A percentile compares a stretch with the other conserved stretches of the same genome.
phyloP scores from a whole-genome alignment of 2,113 vertebrate genomes.

The Pseudorhombus dupliciocellatus region DNA sequence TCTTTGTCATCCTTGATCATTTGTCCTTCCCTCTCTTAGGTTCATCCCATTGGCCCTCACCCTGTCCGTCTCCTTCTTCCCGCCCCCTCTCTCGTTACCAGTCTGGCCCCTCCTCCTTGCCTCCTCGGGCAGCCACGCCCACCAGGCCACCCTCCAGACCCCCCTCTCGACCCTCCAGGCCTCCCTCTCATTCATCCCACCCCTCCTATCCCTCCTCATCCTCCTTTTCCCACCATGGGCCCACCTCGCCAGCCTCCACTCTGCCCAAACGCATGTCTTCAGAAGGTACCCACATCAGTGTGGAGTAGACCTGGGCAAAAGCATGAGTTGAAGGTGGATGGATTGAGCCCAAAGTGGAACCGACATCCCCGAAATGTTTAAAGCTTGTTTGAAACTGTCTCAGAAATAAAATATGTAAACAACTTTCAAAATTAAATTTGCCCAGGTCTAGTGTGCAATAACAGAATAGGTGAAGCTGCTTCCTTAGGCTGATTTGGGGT shows the following conservation, averaged over 20 bases:
- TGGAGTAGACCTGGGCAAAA: slow-evolving; percentile 76
- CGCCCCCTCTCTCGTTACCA: slow-evolving; percentile 98
- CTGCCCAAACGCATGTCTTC: slow-evolving; percentile 99
- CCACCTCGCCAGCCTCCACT: slow-evolving; percentile 93
- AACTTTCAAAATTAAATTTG: slow-evolving; percentile 56
- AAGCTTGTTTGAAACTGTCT: slow-evolving; percentile 6
- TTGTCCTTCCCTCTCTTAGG: slow-evolving; percentile 81
- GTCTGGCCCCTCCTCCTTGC: slow-evolving; percentile 98
- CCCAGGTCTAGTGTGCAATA: slow-evolving; percentile 72
- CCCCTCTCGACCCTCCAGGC: slow-evolving; percentile 98
- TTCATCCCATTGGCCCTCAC: slow-evolving; percentile 99
- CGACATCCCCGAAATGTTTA: neutral
- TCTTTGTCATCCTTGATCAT: slow-evolving; percentile 68
- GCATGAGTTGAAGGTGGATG: slow-evolving; percentile 60
- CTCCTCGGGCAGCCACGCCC: slow-evolving; percentile 97
- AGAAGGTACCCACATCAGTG: slow-evolving; percentile 93
- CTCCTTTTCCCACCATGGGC: slow-evolving; percentile 95
- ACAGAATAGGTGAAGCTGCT: slow-evolving; percentile 47
- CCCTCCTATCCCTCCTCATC: slow-evolving; percentile 96
- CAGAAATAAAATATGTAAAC: slow-evolving; percentile 5
- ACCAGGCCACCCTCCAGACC: slow-evolving; percentile 98
- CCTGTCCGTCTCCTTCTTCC: slow-evolving; percentile 99
- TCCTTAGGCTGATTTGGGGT: slow-evolving; percentile 47
- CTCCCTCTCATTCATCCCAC: slow-evolving; percentile 96
- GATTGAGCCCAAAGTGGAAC: slow-evolving; percentile 24